Conservation (phyloP, 2,113 vertebrate species). For the Osmerus mordax region DNA sequence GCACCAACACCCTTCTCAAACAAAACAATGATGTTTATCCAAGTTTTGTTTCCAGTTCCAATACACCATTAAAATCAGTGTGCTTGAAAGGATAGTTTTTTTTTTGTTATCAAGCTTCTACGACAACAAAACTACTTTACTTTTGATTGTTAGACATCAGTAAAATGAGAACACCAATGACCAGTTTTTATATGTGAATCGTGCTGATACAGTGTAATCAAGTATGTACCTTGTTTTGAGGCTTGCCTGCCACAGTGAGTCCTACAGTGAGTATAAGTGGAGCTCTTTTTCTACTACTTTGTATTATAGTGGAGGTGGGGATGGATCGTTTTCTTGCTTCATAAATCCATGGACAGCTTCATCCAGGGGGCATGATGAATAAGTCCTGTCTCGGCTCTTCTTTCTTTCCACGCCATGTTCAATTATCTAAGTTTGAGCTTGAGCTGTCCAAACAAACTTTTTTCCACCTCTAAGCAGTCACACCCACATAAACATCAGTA, state of each 20-base stretch:
- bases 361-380: too few relatives aligned
- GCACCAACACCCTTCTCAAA: too few relatives aligned
- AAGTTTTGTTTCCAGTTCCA: too few relatives aligned
- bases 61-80: too few relatives aligned
- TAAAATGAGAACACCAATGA: not conserved
- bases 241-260: not conserved
- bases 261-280: not conserved
- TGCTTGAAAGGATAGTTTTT: too few relatives aligned
- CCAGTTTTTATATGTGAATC: not conserved
- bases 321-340: not conserved
- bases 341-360: too few relatives aligned
- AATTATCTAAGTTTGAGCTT: not conserved
- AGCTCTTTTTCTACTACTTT: not conserved
- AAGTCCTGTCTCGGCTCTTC: too few relatives aligned
- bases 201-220: not conserved
- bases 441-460: not conserved
- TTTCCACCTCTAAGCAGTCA: not conserved
- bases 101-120: too few relatives aligned
- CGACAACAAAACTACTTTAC: not conserved
- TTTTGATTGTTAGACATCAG: not conserved
- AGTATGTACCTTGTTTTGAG: not conserved
- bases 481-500: not conserved
- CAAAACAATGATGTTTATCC: too few relatives aligned
- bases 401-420: too few relatives aligned
- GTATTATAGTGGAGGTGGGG: not conserved